Evolutionary conservation across 2,888 invertebrate species (phyloP).

Genomic region (Drosophila fungiperda): DNA sequence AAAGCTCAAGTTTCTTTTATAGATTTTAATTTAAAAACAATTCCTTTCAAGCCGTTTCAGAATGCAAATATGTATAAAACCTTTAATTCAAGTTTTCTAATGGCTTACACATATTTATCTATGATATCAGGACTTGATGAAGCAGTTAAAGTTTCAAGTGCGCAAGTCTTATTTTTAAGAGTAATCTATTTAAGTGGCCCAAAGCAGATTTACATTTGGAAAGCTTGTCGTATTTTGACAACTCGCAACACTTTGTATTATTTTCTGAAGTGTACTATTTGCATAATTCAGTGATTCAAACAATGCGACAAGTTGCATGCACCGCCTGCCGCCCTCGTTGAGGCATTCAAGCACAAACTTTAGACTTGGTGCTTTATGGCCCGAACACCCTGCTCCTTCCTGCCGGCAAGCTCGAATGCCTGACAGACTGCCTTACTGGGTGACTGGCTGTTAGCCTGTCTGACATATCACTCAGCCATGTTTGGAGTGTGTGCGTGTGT

Average conservation of each 20-base stretch:
- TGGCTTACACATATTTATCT: neutral
- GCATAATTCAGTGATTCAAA: conserved; percentile 77
- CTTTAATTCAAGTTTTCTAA: neutral
- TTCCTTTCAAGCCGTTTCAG: neutral
- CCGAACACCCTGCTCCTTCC: conserved; percentile 5
- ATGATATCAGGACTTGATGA: neutral
- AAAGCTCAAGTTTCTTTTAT: no score
- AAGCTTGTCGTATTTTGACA: neutral
- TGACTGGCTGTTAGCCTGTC: conserved; percentile 41
- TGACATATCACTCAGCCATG: conserved; percentile 47
- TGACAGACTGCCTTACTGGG: conserved; percentile 3
- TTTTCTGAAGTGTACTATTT: conserved; percentile 48
- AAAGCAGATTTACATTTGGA: neutral
- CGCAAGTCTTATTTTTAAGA: neutral
- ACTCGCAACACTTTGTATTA: neutral
- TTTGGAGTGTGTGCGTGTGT: conserved; percentile 10
- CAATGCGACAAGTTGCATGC: conserved; percentile 79
- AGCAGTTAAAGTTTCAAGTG: neutral
- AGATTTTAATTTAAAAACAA: neutral
- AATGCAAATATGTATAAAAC: neutral
- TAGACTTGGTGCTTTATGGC: conserved; percentile 53
- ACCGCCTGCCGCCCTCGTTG: conserved; percentile 62
- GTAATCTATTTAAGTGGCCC: neutral
- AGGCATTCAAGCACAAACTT: conserved; percentile 62
- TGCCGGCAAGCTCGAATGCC: neutral